phyloP scores from a whole-genome alignment of 53 echinoderm and acorn worm species.

The Patiria pectinifera region DNA sequence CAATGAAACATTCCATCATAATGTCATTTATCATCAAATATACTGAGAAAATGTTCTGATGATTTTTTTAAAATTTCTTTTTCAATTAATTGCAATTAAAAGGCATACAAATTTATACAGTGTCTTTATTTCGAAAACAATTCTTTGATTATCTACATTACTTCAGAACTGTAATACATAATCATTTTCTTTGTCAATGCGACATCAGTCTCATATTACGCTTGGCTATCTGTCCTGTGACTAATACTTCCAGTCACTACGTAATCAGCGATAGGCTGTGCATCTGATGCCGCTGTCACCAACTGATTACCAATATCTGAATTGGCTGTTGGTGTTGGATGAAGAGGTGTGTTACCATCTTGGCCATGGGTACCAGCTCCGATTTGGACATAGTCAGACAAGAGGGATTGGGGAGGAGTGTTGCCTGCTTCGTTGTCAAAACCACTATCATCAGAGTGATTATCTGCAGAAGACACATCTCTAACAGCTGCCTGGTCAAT shows the following conservation, averaged over 20 bases:
- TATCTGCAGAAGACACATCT: neutral
- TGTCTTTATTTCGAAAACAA: no score
- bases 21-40: no score
- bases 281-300: neutral
- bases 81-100: no score
- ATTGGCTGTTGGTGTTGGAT: neutral
- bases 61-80: no score
- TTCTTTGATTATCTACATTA: no score
- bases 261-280: slow-evolving; percentile 9
- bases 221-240: neutral
- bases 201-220: no score
- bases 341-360: neutral
- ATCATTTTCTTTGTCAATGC: no score
- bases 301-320: neutral
- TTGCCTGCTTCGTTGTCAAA: neutral
- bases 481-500: neutral
- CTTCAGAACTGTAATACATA: no score
- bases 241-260: neutral
- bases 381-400: slow-evolving; percentile 27
- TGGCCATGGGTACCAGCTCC: neutral
- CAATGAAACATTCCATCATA: no score
- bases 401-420: neutral
- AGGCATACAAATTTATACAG: no score
- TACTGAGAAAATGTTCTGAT: no score
- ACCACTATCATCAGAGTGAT: neutral